Evolutionary conservation across 2,797 vertebrate species (phyloP).

Genomic region (Semotilus atromaculatus): DNA sequence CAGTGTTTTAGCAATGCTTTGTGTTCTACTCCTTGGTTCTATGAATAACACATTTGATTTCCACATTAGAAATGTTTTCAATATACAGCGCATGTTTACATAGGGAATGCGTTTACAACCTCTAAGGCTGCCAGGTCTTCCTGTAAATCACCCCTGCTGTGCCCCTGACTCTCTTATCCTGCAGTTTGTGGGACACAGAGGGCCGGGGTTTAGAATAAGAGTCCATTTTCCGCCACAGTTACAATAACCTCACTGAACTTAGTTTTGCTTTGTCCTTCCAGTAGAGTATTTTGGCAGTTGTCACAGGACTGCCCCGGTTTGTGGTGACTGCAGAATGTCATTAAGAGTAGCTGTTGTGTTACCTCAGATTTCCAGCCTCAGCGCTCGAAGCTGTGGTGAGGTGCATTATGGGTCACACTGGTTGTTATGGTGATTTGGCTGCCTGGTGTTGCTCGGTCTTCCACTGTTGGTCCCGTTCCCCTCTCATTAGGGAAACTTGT

Average conservation of each 20-base stretch:
- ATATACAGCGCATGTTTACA: not conserved
- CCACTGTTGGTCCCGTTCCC: conserved; percentile 66
- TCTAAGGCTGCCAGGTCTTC: conserved; percentile 18
- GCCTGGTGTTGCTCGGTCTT: conserved; percentile 67
- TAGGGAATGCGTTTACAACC: not conserved
- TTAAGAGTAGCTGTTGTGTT: not conserved
- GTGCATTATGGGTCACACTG: conserved; percentile 81
- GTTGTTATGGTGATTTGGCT: conserved; percentile 83
- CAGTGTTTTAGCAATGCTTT: not conserved
- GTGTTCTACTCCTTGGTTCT: not conserved
- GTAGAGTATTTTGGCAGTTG: not conserved
- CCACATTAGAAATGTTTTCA: not conserved
- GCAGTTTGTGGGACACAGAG: conserved; percentile 60
- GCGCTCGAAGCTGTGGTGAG: conserved; percentile 68
- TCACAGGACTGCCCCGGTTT: not conserved
- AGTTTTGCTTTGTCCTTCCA: conserved; percentile 3
- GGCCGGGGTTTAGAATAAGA: conserved; percentile 44
- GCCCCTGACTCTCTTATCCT: conserved; percentile 69
- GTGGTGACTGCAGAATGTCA: not conserved
- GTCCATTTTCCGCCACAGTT: not conserved
- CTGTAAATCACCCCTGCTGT: conserved; percentile 54
- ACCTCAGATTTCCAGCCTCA: conserved; percentile 61
- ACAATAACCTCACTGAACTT: not conserved
- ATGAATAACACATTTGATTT: not conserved
- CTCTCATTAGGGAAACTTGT: conserved; percentile 82